Percentiles rank a stretch among this genome's conserved stretches.
These are phyloP conservation scores for Scomber colias DNA, from an alignment of 2,113 vertebrate genomes.

Conservation along the genomic window DNA sequence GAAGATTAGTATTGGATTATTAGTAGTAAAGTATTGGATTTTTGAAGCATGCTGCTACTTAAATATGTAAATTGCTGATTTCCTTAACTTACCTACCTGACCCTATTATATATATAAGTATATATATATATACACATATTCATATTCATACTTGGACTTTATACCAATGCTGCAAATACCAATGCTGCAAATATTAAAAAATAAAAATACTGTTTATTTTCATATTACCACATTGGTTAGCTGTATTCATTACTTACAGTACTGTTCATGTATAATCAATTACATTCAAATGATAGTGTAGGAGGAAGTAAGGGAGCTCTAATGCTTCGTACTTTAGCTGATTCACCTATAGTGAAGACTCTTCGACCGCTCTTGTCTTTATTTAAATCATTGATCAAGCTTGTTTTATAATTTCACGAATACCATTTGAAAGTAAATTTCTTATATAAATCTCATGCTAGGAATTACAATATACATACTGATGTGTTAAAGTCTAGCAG, in stretches of 20 bases:
- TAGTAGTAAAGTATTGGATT: background rate
- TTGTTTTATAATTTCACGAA: background rate
- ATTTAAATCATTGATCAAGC: background rate
- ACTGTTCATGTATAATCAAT: no score
- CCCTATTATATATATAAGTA: no score
- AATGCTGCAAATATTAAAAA: background rate
- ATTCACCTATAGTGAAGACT: no score
- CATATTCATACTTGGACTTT: background rate
- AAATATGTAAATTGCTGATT: constrained; percentile 12
- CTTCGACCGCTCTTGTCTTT: background rate
- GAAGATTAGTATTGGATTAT: background rate
- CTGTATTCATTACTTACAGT: no score
- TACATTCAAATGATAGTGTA: no score
- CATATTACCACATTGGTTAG: no score
- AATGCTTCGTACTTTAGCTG: no score
- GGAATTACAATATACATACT: background rate
- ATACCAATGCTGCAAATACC: background rate
- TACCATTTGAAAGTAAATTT: background rate
- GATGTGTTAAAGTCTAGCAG: background rate
- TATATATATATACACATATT: no score
- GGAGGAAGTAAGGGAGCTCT: background rate
- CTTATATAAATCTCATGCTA: background rate
- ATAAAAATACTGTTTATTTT: background rate
- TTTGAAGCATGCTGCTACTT: background rate
- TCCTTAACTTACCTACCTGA: background rate